A percentile compares a stretch with the other conserved stretches of the same genome.
Evolutionary conservation across 1,140 invertebrate species (phyloP).

Genomic region (Sycobia sp.): DNA sequence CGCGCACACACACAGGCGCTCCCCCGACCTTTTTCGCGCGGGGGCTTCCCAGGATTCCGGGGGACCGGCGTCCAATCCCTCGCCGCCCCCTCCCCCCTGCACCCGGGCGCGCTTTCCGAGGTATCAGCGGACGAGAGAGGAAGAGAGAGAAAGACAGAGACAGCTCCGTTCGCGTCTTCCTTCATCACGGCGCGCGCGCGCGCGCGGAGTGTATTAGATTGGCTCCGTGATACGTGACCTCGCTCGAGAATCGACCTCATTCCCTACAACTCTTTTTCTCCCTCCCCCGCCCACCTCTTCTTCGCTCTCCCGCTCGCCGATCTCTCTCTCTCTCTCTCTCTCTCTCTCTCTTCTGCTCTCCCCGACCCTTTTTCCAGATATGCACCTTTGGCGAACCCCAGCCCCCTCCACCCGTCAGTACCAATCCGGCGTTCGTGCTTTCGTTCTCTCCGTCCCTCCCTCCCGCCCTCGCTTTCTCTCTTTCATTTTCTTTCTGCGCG

Average conservation of each 20-base stretch:
- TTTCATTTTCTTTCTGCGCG: neutral
- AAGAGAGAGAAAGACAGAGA: too few relatives aligned
- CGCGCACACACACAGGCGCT: too few relatives aligned
- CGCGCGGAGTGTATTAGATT: slow-evolving; percentile 55
- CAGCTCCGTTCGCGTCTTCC: slow-evolving; percentile 33
- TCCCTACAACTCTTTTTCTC: slow-evolving; percentile 34
- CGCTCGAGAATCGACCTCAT: slow-evolving; percentile 51
- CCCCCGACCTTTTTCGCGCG: slow-evolving; percentile 10
- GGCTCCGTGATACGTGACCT: slow-evolving; percentile 56
- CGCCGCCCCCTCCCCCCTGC: too few relatives aligned
- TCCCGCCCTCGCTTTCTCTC: neutral
- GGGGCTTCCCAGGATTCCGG: slow-evolving; percentile 16
- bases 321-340: slow-evolving; percentile 31
- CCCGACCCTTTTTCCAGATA: slow-evolving; percentile 25
- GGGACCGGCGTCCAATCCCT: slow-evolving; percentile 28
- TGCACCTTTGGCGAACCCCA: too few relatives aligned
- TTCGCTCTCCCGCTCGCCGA: slow-evolving; percentile 2
- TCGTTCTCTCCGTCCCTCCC: neutral
- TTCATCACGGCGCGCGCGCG: too few relatives aligned
- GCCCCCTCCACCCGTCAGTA: neutral
- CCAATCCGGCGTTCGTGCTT: neutral
- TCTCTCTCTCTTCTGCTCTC: slow-evolving; percentile 21
- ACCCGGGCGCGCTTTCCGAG: too few relatives aligned
- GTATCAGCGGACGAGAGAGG: too few relatives aligned
- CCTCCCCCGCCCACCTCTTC: slow-evolving; percentile 37